These are phyloP conservation scores for Pocota personata DNA, from an alignment of 2,888 invertebrate species.

Conservation along the genomic window DNA sequence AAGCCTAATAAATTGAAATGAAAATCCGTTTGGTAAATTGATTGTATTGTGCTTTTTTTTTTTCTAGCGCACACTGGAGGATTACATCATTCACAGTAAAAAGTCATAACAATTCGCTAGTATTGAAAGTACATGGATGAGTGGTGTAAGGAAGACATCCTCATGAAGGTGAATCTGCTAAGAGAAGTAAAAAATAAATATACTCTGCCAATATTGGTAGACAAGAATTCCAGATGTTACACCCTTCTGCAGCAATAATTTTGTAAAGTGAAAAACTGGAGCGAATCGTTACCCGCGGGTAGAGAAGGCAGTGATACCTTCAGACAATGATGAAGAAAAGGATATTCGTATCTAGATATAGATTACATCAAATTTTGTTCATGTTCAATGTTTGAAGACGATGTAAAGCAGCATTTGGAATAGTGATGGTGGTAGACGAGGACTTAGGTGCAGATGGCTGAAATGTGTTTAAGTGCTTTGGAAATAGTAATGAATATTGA, in stretches of 20 bases:
- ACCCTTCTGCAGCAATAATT: conserved; percentile 29
- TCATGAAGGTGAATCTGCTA: conserved; percentile 8
- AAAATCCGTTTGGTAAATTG: conserved; percentile 44
- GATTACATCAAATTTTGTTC: conserved; percentile 16
- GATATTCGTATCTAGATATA: conserved; percentile 5
- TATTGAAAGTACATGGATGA: neutral
- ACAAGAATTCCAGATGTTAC: conserved; percentile 44
- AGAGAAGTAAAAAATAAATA: conserved; percentile 28
- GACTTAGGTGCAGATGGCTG: conserved; percentile 20
- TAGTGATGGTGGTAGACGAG: neutral
- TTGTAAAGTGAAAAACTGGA: conserved; percentile 18
- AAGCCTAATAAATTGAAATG: conserved; percentile 40
- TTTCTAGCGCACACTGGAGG: neutral
- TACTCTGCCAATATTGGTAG: conserved; percentile 30
- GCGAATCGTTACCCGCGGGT: neutral
- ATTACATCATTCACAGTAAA: neutral
- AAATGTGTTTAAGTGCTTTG: conserved; percentile 9
- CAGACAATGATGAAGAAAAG: neutral
- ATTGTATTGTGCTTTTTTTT: conserved; percentile 8
- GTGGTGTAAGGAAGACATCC: neutral
- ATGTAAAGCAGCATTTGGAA: neutral
- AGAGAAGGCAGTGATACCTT: neutral
- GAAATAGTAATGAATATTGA: conserved; percentile 35
- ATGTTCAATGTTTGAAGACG: conserved; percentile 13
- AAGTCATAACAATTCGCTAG: neutral